Evolutionary conservation across 2,888 invertebrate genomes (phyloP).

Genomic region (Sarcophaga variegata): DNA sequence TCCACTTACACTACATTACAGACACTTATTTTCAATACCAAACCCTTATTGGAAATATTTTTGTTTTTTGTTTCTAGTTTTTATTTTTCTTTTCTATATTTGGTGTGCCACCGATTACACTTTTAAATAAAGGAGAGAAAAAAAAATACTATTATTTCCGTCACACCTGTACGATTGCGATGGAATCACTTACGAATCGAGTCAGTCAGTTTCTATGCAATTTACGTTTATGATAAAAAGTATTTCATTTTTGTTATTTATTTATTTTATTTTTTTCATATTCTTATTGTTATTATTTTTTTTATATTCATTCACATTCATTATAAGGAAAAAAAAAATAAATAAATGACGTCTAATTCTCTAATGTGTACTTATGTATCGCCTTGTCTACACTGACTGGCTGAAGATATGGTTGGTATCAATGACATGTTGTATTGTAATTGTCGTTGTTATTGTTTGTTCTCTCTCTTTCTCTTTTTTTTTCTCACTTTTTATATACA

Average conservation of each 20-base stretch:
- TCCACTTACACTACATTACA: too few species aligned
- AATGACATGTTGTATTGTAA: background rate
- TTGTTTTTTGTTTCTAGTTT: background rate
- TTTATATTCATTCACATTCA: constrained; percentile 17
- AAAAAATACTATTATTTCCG: constrained; percentile 42
- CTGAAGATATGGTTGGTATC: constrained; percentile 1
- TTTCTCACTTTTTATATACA: background rate
- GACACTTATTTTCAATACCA: background rate
- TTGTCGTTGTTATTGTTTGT: background rate
- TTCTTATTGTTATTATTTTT: constrained; percentile 12
- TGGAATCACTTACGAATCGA: background rate
- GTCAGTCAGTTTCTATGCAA: constrained; percentile 30
- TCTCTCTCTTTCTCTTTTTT: background rate
- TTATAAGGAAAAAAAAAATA: constrained; percentile 30
- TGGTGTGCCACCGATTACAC: background rate
- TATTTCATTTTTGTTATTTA: constrained; percentile 2
- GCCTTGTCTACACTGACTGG: background rate
- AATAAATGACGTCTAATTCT: constrained; percentile 20
- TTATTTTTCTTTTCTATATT: background rate
- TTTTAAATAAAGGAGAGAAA: background rate
- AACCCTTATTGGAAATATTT: background rate
- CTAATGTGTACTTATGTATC: constrained; percentile 11
- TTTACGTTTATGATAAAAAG: constrained; percentile 41
- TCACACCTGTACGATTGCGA: constrained; percentile 47
- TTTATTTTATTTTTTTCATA: background rate